These are phyloP conservation scores for Paramuricea clavata DNA, from an alignment of 92 coral and sea anemone species.

Conservation along the genomic window DNA sequence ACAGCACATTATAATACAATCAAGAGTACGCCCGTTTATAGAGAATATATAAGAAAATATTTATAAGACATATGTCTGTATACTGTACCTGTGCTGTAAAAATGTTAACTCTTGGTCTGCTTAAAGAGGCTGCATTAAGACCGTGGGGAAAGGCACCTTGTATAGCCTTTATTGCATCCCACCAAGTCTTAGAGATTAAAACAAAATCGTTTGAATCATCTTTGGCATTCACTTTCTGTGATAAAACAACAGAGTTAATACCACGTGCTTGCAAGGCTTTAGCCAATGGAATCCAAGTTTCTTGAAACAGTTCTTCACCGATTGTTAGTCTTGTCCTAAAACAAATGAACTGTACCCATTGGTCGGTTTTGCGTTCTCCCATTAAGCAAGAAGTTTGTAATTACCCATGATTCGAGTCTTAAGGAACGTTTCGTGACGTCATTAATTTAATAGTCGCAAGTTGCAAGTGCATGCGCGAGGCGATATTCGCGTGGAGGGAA, in stretches of 20 bases:
- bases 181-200: slow-evolving; percentile 82
- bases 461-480: neutral
- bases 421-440: slow-evolving; percentile 29
- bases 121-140: slow-evolving; percentile 67
- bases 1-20: no score
- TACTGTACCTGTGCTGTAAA: slow-evolving; percentile 79
- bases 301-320: slow-evolving; percentile 86
- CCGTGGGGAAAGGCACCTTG: slow-evolving; percentile 79
- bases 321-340: slow-evolving; percentile 76
- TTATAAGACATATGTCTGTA: neutral
- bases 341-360: slow-evolving; percentile 84
- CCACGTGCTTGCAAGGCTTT: slow-evolving; percentile 79
- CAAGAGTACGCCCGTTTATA: no score
- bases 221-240: slow-evolving; percentile 70
- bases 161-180: slow-evolving; percentile 87
- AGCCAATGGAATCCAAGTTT: slow-evolving; percentile 87
- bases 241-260: slow-evolving; percentile 75
- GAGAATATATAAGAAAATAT: neutral
- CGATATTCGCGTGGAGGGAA: no score
- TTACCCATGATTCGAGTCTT: neutral
- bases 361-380: slow-evolving; percentile 25
- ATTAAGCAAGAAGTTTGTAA: neutral
- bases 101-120: slow-evolving; percentile 70
- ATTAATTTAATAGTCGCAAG: neutral
- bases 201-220: slow-evolving; percentile 72